A percentile compares a stretch with the other conserved stretches of the same genome.
phyloP scores from a whole-genome alignment of 2,113 vertebrate species.

The Oophaga pumilio region DNA sequence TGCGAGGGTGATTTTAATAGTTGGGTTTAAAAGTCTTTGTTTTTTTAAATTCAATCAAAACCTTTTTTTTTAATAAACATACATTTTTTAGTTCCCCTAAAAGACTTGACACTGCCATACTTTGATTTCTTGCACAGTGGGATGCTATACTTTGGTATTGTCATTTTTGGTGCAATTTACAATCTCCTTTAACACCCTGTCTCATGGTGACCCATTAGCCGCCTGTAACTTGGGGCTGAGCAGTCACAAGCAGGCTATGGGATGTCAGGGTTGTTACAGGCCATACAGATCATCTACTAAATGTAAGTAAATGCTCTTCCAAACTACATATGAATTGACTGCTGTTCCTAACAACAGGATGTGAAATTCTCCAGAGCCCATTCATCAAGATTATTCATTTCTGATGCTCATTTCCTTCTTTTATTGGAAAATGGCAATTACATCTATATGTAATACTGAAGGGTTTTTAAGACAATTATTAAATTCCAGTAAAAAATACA shows the following conservation, averaged over 20 bases:
- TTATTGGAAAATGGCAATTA: not conserved
- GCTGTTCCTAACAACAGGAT: conserved; percentile 17
- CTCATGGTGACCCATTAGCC: too few species aligned
- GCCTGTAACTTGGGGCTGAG: too few species aligned
- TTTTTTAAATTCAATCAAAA: too few species aligned
- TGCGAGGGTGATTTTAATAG: too few species aligned
- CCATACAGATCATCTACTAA: not conserved
- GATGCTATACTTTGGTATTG: too few species aligned
- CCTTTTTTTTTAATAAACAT: too few species aligned
- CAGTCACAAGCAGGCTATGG: not conserved
- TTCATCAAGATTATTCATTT: not conserved
- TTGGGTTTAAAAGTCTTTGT: too few species aligned
- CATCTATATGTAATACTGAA: not conserved
- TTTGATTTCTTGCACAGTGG: too few species aligned
- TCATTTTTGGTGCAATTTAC: too few species aligned
- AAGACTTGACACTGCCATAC: too few species aligned
- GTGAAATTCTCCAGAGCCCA: conserved; percentile 9
- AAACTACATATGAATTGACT: conserved; percentile 37
- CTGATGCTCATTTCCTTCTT: conserved; percentile 39
- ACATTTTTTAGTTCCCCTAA: too few species aligned
- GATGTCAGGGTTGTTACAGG: not conserved
- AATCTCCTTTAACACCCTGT: too few species aligned
- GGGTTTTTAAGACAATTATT: not conserved
- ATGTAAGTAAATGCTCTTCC: not conserved
- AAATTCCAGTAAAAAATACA: not conserved